These are phyloP conservation scores for Masnerella sp. DNA, from an alignment of 2,888 invertebrate species.

Conservation along the genomic window DNA sequence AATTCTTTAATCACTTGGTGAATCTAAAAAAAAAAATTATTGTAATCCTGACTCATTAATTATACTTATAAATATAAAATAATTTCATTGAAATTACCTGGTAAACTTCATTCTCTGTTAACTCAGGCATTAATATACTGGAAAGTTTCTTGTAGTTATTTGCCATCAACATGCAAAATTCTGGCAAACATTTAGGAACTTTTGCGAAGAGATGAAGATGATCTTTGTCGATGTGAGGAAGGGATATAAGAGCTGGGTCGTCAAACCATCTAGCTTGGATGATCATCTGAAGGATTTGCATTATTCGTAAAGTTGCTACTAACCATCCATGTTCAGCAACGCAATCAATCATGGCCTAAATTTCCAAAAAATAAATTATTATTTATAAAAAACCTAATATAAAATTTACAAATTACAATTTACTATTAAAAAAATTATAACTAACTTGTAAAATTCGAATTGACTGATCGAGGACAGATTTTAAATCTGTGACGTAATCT, in stretches of 20 bases:
- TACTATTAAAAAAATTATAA: background rate
- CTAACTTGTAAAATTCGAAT: constrained; percentile 93
- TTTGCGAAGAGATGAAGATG: constrained; percentile 81
- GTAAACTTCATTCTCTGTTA: constrained; percentile 84
- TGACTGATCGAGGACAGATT: constrained; percentile 97
- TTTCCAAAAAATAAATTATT: too few relatives aligned
- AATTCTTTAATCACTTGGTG: constrained; percentile 72
- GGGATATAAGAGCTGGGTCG: constrained; percentile 85
- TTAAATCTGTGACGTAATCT: constrained; percentile 97
- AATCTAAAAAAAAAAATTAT: constrained; percentile 65
- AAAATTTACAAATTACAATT: too few relatives aligned
- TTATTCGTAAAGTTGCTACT: constrained; percentile 86
- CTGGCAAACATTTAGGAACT: constrained; percentile 79
- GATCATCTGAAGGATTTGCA: constrained; percentile 91
- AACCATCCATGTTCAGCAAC: constrained; percentile 95
- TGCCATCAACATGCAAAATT: constrained; percentile 79
- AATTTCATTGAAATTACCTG: constrained; percentile 78
- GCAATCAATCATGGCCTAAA: constrained; percentile 96
- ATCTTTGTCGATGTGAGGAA: constrained; percentile 86
- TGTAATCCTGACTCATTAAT: background rate
- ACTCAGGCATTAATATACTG: constrained; percentile 81
- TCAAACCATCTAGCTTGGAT: constrained; percentile 94
- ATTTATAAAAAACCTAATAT: too few relatives aligned
- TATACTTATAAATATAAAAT: background rate
- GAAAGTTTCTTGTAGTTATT: constrained; percentile 82